A percentile compares a stretch with the other conserved stretches of the same genome.
phyloP scores from a whole-genome alignment of 2,888 invertebrate genomes.

The Scrobipalpa costella region DNA sequence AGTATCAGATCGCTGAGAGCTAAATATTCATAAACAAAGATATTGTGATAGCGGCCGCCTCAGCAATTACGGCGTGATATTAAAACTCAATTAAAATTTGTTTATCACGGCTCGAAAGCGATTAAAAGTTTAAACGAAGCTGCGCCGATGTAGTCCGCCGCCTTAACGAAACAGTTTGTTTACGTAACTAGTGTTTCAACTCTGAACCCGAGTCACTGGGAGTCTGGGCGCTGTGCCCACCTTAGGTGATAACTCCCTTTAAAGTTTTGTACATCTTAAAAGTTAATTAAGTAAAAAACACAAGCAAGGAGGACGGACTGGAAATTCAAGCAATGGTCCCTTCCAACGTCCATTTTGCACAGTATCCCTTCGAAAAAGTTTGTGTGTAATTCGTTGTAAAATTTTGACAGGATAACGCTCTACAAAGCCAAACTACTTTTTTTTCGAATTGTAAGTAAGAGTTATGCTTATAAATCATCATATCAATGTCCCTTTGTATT shows the following conservation, averaged over 20 bases:
- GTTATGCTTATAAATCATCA: too few species aligned
- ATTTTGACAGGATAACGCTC: too few species aligned
- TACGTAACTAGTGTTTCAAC: conserved; percentile 64
- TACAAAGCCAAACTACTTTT: too few species aligned
- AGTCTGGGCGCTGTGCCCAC: background rate
- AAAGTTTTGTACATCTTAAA: background rate
- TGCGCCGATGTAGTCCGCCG: conserved; percentile 59
- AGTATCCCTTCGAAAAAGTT: too few species aligned
- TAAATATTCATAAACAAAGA: conserved; percentile 71
- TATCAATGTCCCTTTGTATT: too few species aligned
- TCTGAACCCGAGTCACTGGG: background rate
- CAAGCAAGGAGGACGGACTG: background rate
- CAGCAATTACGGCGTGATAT: conserved; percentile 77
- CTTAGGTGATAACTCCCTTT: background rate
- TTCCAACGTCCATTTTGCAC: too few species aligned
- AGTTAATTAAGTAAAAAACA: conserved; percentile 2
- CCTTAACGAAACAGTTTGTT: conserved; percentile 73
- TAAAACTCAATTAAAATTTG: conserved; percentile 80
- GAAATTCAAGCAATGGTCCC: too few species aligned
- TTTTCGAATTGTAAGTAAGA: too few species aligned
- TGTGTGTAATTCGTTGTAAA: too few species aligned
- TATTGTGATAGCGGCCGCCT: conserved; percentile 70
- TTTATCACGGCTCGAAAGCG: conserved; percentile 79
- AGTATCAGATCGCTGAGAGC: conserved; percentile 41
- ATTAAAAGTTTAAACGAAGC: conserved; percentile 66